Evolutionary conservation across 1,140 invertebrate species (phyloP), one percentile per base, ranked within the genome.

Genomic region (Drosophila micromelanica): DNA sequence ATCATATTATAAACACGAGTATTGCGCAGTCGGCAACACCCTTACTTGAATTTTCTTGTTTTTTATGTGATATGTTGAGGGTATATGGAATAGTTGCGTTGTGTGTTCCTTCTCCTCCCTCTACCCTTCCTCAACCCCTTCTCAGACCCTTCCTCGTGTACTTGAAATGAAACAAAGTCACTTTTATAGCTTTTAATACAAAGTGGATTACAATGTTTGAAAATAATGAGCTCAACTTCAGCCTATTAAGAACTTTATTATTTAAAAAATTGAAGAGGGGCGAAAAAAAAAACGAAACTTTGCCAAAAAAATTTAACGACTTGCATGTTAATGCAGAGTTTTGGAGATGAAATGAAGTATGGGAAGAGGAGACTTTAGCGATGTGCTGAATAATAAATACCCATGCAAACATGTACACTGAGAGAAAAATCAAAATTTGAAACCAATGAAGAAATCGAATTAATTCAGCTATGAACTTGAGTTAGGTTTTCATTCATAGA

Each of bases 201-300:
- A 71, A 71, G 68, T 71, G 68, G 61, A 64, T 64, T 49, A 71
- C 68, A 71, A 56, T 71, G 68, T 71, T 71, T 64, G 15, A 56
- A 73, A 81, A 61, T 60, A 75, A 62, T 71, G 77, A 72, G 59
- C 49, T 63, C 42, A 70, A 76, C 55, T 59, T 43, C 32, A 71
- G 72, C 62, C 54, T 62, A 76, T 78, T 68, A 84, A 57, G 56
- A 71, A 67, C 59, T 78, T 82, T 57, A 78, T 82, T 46, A 71
- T 82, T 64, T 78, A 38, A 69, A 59, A 59, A 43, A 27, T 40
- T 63, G 54, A 40, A 42, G 8, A 9, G 8, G 32, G 30, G 30
- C 61, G 48, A 64, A 57, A 42, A 64, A 57, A 42, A 62, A 48
- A 68, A 61, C 23, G n/a, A 54, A 54, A 54, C 42, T 17, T 63